phyloP scores from a whole-genome alignment of 2,888 invertebrate genomes.

The Drosophila peninsularis region DNA sequence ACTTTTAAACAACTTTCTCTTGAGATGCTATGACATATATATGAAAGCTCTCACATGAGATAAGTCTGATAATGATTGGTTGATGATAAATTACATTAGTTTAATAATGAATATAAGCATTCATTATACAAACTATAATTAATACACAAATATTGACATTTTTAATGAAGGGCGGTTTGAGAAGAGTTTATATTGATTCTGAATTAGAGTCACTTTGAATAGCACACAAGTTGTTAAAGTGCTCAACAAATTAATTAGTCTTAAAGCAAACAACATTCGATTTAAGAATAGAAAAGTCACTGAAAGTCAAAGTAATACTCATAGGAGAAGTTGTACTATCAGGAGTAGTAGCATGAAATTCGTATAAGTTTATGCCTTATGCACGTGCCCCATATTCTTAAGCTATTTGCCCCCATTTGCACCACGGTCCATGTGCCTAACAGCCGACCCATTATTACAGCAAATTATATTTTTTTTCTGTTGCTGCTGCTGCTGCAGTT shows the following conservation, averaged over 20 bases:
- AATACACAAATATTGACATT: not conserved
- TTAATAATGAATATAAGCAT: too few species aligned
- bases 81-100: too few species aligned
- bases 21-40: too few species aligned
- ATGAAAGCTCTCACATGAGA: too few species aligned
- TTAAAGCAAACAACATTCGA: not conserved
- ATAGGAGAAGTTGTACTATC: too few species aligned
- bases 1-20: too few species aligned
- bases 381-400: conserved; percentile 43
- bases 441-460: conserved; percentile 61
- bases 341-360: not conserved
- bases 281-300: too few species aligned
- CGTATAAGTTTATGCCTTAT: conserved; percentile 11
- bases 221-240: not conserved
- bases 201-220: not conserved
- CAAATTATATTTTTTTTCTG: conserved; percentile 62
- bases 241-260: conserved; percentile 1
- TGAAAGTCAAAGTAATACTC: too few species aligned
- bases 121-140: too few species aligned
- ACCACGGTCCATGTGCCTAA: conserved; percentile 5
- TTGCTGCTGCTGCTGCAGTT: conserved; percentile 13
- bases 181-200: not conserved
- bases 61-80: too few species aligned
- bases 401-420: conserved; percentile 31
- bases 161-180: not conserved